phyloP scores from a whole-genome alignment of 2,797 vertebrate genomes.

The Galagoides demidoff region DNA sequence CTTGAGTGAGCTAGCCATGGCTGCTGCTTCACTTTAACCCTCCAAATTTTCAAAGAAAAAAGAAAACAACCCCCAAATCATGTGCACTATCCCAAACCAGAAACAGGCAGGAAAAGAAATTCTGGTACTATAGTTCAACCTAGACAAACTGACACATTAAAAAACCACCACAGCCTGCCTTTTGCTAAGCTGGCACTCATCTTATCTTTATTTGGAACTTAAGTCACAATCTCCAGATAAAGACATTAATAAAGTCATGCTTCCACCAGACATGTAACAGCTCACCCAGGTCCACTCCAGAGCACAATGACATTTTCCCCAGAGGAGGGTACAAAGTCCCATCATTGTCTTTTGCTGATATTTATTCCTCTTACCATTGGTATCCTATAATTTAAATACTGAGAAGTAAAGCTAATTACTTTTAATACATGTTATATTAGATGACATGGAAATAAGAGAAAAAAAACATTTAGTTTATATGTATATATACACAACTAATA shows the following conservation, averaged over 20 bases:
- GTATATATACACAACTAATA: background rate
- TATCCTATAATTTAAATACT: background rate
- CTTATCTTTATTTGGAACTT: too few relatives aligned
- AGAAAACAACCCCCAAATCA: background rate
- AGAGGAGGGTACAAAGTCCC: background rate
- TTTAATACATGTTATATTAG: background rate
- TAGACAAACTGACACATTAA: slow-evolving; percentile 7
- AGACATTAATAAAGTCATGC: background rate
- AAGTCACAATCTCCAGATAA: background rate
- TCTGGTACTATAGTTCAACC: background rate
- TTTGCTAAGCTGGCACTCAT: background rate
- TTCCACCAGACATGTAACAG: background rate
- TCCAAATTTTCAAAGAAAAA: background rate
- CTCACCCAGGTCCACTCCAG: background rate
- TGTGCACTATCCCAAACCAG: background rate
- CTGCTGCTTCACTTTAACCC: background rate
- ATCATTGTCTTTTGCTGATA: background rate
- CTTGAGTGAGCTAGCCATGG: background rate
- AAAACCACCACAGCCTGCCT: background rate
- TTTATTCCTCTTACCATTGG: slow-evolving; percentile 22
- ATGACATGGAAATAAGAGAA: slow-evolving; percentile 4
- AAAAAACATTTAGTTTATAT: background rate
- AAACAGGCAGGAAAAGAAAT: slow-evolving; percentile 23
- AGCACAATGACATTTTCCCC: background rate
- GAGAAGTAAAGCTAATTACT: background rate